These are phyloP conservation scores for Mirza zaza DNA, from an alignment of 2,113 vertebrate genomes.

Conservation along the genomic window DNA sequence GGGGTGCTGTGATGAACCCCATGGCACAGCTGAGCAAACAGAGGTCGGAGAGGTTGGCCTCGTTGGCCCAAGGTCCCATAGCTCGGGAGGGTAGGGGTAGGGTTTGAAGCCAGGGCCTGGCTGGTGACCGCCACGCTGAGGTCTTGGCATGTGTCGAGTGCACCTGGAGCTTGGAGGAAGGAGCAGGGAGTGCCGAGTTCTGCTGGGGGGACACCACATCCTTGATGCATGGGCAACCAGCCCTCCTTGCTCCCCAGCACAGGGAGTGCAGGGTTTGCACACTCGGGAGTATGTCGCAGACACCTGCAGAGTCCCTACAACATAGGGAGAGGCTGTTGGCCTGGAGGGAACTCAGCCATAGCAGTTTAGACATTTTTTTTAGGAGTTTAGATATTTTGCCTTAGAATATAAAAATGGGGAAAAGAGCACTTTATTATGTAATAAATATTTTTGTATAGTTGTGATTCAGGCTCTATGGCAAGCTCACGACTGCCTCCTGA, in stretches of 20 bases:
- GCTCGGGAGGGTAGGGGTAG: not conserved
- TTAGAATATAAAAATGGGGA: not conserved
- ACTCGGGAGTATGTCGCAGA: not conserved
- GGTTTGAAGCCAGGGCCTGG: not conserved
- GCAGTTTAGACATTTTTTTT: not conserved
- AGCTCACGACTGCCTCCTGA: not conserved
- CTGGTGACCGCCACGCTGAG: not conserved
- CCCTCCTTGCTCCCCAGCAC: not conserved
- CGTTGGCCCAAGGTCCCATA: not conserved
- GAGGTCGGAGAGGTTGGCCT: not conserved
- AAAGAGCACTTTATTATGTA: not conserved
- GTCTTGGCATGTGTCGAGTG: rapidly evolving
- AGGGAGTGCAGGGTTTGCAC: not conserved
- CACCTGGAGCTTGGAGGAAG: not conserved
- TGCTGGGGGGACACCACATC: not conserved
- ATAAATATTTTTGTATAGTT: not conserved
- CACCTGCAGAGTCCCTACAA: not conserved
- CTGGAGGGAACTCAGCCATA: not conserved
- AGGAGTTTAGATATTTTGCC: not conserved
- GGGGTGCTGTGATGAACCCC: too few relatives aligned
- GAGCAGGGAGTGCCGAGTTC: not conserved
- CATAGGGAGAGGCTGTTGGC: not conserved
- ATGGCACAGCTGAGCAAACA: not conserved
- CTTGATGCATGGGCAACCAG: not conserved
- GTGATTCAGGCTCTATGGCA: not conserved